Conservation (phyloP, 1,140 invertebrate species). For the Thalassaphorura encarpata region DNA sequence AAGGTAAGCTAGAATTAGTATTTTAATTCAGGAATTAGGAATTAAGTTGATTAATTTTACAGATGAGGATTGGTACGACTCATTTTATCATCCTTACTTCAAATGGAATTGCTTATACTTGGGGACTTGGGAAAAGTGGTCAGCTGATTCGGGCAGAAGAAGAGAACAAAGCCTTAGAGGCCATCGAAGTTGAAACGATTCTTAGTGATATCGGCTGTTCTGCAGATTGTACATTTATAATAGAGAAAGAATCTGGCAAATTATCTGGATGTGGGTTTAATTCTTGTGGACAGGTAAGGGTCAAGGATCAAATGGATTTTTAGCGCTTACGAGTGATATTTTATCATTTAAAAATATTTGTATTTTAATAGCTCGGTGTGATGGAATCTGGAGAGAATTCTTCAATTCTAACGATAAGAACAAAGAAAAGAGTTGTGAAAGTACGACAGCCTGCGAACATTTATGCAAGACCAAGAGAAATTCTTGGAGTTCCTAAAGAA, state of each 20-base stretch:
- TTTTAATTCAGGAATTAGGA: neutral
- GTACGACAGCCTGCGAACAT: conserved; percentile 31
- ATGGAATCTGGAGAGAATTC: conserved; percentile 27
- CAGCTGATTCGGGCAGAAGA: conserved; percentile 28
- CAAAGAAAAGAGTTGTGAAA: conserved; percentile 31
- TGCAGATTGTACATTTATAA: conserved; percentile 30
- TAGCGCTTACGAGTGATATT: no score
- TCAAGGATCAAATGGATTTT: neutral
- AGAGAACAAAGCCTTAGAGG: conserved; percentile 22
- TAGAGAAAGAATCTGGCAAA: conserved; percentile 23
- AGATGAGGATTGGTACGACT: conserved; percentile 24
- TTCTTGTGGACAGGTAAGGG: conserved; percentile 23
- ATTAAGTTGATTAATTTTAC: neutral
- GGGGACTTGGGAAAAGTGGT: conserved; percentile 23
- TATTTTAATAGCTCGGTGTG: conserved; percentile 19
- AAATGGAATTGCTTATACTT: conserved; percentile 23
- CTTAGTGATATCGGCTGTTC: conserved; percentile 22
- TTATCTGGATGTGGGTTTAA: conserved; percentile 31
- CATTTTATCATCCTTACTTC: conserved; percentile 28
- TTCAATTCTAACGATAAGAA: conserved; percentile 30
- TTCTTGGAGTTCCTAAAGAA: conserved; percentile 27
- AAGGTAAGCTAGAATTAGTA: conserved; percentile 5
- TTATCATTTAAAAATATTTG: no score
- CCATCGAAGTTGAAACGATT: conserved; percentile 24
- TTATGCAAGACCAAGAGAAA: conserved; percentile 26